phyloP scores from a whole-genome alignment of 2,113 vertebrate genomes.

The Ailuropoda melanoleuca region DNA sequence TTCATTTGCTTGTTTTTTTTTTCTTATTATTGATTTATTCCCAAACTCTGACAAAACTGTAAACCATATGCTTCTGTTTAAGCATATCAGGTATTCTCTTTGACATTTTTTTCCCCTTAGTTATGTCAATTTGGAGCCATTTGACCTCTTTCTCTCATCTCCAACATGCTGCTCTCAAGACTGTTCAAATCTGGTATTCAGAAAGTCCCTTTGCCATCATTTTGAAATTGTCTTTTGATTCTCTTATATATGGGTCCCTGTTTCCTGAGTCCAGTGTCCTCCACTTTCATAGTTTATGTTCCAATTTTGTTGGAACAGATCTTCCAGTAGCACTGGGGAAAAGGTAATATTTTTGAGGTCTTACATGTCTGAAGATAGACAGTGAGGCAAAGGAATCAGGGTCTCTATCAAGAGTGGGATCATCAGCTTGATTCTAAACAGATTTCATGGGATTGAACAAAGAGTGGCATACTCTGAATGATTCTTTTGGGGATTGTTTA shows the following conservation, averaged over 20 bases:
- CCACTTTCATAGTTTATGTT: not conserved
- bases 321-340: not conserved
- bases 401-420: not conserved
- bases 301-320: not conserved
- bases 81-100: not conserved
- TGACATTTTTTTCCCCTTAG: not conserved
- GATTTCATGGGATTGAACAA: not conserved
- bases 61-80: not conserved
- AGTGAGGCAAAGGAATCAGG: not conserved
- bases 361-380: not conserved
- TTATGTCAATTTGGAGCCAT: not conserved
- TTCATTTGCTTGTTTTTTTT: not conserved
- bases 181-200: not conserved
- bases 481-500: not conserved
- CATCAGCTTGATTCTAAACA: constrained; percentile 1
- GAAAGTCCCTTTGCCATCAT: not conserved
- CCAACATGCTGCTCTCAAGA: not conserved
- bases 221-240: not conserved
- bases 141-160: not conserved
- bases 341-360: not conserved
- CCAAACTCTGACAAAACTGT: not conserved
- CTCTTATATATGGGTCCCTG: too few species aligned
- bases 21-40: not conserved
- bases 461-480: not conserved
- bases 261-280: not conserved